These are phyloP conservation scores for Phocoena sinus DNA, from an alignment of 2,113 vertebrate genomes.

Conservation along the genomic window DNA sequence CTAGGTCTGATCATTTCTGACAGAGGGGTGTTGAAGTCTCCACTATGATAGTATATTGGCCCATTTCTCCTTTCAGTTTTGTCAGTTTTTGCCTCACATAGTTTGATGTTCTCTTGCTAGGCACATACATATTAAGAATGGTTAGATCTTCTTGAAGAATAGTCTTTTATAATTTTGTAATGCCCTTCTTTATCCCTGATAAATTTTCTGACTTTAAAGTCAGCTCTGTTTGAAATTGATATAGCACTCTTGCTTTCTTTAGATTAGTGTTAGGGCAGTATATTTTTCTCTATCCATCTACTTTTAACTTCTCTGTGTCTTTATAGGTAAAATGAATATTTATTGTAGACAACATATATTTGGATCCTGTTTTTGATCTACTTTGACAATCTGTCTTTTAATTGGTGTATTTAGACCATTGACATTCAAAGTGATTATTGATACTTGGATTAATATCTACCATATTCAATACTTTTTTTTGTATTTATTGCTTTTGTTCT, in stretches of 20 bases:
- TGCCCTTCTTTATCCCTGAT: neutral
- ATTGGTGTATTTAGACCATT: neutral
- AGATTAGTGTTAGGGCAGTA: neutral
- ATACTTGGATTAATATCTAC: neutral
- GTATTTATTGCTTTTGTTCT: neutral
- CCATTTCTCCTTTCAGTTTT: neutral
- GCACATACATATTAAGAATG: neutral
- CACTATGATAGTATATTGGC: neutral
- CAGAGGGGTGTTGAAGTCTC: neutral
- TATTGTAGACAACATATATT: neutral
- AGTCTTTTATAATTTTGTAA: neutral
- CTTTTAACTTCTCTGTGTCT: neutral
- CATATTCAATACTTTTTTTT: neutral
- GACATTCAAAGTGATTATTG: neutral
- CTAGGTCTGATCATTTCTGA: neutral
- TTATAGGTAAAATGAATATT: neutral
- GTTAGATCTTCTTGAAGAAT: neutral
- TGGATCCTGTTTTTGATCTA: neutral
- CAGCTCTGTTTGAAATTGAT: neutral
- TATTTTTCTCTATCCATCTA: neutral
- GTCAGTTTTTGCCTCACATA: neutral
- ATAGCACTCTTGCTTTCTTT: neutral
- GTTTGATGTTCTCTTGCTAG: neutral
- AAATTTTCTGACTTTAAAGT: neutral
- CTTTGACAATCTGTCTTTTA: neutral